Evolutionary conservation across 2,888 invertebrate genomes (phyloP), one percentile per base, ranked within the genome.

Genomic region (Dolomedes plantarius): DNA sequence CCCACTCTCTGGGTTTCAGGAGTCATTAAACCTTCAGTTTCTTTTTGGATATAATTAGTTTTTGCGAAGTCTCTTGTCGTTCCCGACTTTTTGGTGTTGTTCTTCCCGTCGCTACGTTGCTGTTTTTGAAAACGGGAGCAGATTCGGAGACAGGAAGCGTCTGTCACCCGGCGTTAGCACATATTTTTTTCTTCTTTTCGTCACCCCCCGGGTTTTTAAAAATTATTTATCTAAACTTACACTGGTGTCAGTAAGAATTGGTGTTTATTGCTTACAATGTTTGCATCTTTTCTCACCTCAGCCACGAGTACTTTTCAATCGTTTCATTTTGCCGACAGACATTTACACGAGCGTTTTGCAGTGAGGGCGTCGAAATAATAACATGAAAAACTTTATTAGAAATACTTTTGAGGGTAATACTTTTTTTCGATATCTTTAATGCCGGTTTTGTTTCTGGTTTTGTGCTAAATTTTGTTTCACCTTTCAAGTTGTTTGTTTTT

Each of bases 51-150:
- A 68, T 80, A 80, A 80, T 80, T 80, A 80, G 67, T 77, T 68
- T 50, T 77, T 27, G 50, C 41, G 46, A 62, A 72, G 39, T 36
- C 78, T 64, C 28, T 50, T 23, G 41, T 28, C 39, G 41, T 1
- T 27, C 27, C 69, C n/a, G 50, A 28, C 9, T 32, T 31, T 28
- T 64, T 32, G 23, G 16, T 36, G 62, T 19, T 64, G 56, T 75
- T 65, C n/a, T n/a, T 31, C 28, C 32, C n/a, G 68, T 79, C 77
- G 56, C 39, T 19, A 50, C 27, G 28, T 6, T 16, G 62, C 71
- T 79, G 72, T 65, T 62, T 80, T 72, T 73, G 73, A 73, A 80
- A 80, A 46, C 73, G 80, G 80, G 80, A 80, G 73, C 80, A 79
- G 29, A 36, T 77, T 68, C 65, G 9, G 23, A 19, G 79, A 79